Conservation (phyloP, 2,113 vertebrate genomes). For the Todiramphus saurophagus region DNA sequence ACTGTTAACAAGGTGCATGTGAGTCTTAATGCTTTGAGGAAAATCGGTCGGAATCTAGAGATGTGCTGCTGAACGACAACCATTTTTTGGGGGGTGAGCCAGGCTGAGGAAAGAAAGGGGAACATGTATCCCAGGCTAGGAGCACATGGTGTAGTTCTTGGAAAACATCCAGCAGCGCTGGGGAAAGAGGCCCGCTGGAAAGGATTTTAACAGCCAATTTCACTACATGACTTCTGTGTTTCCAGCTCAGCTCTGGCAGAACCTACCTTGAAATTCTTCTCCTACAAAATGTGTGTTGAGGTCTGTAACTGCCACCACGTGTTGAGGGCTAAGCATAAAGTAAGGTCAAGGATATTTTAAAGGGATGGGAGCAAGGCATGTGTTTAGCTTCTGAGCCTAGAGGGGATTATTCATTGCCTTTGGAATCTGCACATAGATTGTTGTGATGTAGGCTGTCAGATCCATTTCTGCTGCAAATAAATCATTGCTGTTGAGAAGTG, state of each 20-base stretch:
- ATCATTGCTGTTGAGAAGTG: background rate
- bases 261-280: background rate
- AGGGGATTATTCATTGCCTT: background rate
- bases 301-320: background rate
- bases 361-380: background rate
- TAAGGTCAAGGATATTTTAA: background rate
- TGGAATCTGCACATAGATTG: background rate
- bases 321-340: background rate
- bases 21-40: background rate
- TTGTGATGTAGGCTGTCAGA: background rate
- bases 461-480: background rate
- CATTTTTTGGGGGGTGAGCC: background rate
- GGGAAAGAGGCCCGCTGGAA: background rate
- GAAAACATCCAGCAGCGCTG: background rate
- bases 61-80: background rate
- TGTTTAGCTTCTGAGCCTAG: background rate
- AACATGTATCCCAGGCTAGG: background rate
- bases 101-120: background rate
- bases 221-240: background rate
- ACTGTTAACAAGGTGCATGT: fast-evolving
- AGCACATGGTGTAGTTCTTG: background rate
- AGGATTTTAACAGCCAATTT: background rate
- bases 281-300: background rate
- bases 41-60: background rate
- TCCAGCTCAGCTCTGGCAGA: background rate